Evolutionary conservation across 2,113 vertebrate species (phyloP).

Genomic region (human (Homo sapiens)): GRCh38 chr2:79708001-79708500

Average conservation of each 20-base stretch:
- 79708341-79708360: not conserved
- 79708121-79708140: rapidly evolving
- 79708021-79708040: not conserved
- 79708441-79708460: not conserved
- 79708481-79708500: not conserved
- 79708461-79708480: not conserved
- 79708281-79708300: not conserved
- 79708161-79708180: not conserved
- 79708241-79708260: not conserved
- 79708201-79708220: not conserved
- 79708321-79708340: not conserved
- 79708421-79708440: not conserved
- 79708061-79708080: not conserved
- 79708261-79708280: not conserved
- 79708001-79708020: not conserved
- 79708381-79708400: not conserved
- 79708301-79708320: not conserved
- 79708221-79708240: not conserved
- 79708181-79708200: not conserved
- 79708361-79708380: not conserved
- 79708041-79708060: not conserved
- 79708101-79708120: not conserved
- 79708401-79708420: not conserved
- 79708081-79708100: not conserved
- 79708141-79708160: not conserved